Evolutionary conservation across 2,888 invertebrate genomes (phyloP).

Genomic region (Ochlodes sylvanus): DNA sequence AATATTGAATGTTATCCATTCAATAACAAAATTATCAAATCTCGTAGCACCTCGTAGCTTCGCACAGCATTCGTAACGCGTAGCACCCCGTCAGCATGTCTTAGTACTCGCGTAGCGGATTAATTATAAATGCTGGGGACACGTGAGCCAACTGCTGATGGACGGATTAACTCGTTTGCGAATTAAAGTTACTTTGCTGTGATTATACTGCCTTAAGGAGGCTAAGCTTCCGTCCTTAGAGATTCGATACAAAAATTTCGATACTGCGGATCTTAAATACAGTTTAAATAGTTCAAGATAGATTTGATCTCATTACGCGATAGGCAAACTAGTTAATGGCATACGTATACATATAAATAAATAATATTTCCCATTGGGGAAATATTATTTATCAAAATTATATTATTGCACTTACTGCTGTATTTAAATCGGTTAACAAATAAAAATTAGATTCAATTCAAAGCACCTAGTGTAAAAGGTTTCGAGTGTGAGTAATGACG

Average conservation of each 20-base stretch:
- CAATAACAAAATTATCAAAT: slow-evolving; percentile 4
- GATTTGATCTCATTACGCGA: too few species aligned
- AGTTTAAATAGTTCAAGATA: too few species aligned
- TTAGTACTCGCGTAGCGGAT: slow-evolving; percentile 33
- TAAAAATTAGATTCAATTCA: too few species aligned
- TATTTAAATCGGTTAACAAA: too few species aligned
- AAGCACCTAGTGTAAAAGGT: too few species aligned
- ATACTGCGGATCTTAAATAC: not conserved
- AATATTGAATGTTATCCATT: too few species aligned
- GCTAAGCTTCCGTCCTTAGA: not conserved
- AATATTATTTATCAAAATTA: too few species aligned
- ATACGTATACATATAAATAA: too few species aligned
- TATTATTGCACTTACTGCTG: too few species aligned
- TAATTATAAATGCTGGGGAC: slow-evolving; percentile 37
- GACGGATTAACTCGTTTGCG: slow-evolving; percentile 32
- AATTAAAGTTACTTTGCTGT: slow-evolving; percentile 28
- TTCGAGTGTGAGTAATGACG: too few species aligned
- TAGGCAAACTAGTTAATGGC: too few species aligned
- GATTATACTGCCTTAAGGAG: slow-evolving; percentile 9
- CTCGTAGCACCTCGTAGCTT: slow-evolving; percentile 12
- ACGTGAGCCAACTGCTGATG: slow-evolving; percentile 33
- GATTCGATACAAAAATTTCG: not conserved
- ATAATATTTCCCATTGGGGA: too few species aligned
- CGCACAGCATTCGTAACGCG: slow-evolving; percentile 21
- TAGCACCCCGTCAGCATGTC: slow-evolving; percentile 22